phyloP scores from a whole-genome alignment of 2,888 invertebrate genomes.

The Drosophila tripunctata region DNA sequence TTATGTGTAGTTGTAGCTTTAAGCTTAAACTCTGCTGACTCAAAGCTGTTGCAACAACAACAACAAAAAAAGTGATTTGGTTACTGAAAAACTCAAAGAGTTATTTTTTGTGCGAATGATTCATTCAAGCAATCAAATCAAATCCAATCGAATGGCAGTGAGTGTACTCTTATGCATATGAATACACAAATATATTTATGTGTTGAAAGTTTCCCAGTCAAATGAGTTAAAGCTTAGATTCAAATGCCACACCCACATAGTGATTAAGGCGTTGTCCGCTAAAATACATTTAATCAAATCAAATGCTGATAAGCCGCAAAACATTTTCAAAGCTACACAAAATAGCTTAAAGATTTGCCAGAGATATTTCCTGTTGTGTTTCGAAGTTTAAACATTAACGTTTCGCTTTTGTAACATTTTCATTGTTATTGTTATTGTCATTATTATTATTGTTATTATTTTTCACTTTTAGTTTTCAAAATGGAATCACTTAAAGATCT shows the following conservation, averaged over 20 bases:
- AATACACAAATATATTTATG: neutral
- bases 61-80: too few species aligned
- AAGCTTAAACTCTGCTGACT: too few species aligned
- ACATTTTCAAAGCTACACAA: neutral
- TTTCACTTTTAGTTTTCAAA: slow-evolving; percentile 55
- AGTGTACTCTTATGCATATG: too few species aligned
- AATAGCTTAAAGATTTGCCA: slow-evolving; percentile 5
- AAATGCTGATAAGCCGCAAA: slow-evolving; percentile 14
- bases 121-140: too few species aligned
- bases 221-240: slow-evolving; percentile 2
- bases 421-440: slow-evolving; percentile 11
- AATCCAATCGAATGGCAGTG: too few species aligned
- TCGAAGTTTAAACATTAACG: too few species aligned
- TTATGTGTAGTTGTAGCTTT: too few species aligned
- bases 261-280: neutral
- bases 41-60: too few species aligned
- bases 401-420: neutral
- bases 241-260: slow-evolving; percentile 2
- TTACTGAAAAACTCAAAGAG: too few species aligned
- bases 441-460: slow-evolving; percentile 31
- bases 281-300: neutral
- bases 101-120: too few species aligned
- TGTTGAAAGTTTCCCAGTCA: slow-evolving; percentile 1
- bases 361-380: slow-evolving; percentile 43
- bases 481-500: slow-evolving; percentile 57